Evolutionary conservation across 2,113 vertebrate species (phyloP), one percentile per base, ranked within the genome.

Genomic region (Tonatia bakeri): DNA sequence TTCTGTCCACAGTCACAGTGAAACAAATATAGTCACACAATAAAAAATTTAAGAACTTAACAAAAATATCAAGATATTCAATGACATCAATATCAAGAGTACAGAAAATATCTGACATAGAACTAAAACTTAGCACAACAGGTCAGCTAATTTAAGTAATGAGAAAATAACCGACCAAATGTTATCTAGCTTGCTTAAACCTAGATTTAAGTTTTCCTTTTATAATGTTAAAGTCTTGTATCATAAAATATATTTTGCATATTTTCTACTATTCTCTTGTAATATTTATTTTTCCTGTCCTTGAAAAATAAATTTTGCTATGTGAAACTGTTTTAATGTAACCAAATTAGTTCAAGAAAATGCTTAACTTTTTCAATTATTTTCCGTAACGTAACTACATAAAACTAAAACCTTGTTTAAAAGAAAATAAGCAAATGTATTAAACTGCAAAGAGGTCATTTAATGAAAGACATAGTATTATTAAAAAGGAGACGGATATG

Each of bases 221-320:
- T 40, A 79, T 13, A 69, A 54, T 87, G n/a, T 73, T 96, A 24
- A 93, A 94, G 90, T 52, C 3, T 86, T 19, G 2, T 45, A 80
- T 73, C 47, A 77, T 28, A 96, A 93, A 87, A 91, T 54, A 50
- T 2, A 77, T 88, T 94, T 33, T 75, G 13, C 38, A 77, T 3
- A 90, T 83, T 80, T 87, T 67, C 73, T 72, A 79, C 26, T 93
- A 26, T 28, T 84, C 11, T 50, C 47, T 85, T 70, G 0, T 40
- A 86, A 45, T 69, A 92, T n/a, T 43, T 36, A 65, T 65, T 94
- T 90, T 90, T 90, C 52, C 40, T 61, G 45, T 87, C 20, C 19
- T 80, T 90, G 50, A 93, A 80, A 94, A 89, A 56, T 38, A 90
- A 93, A 87, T 79, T 83, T 92, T 54, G 94, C 59, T 69, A n/a